Evolutionary conservation across 1,140 invertebrate genomes (phyloP), one percentile per base, ranked within the genome.

Genomic region (Brachionus paranguensis): DNA sequence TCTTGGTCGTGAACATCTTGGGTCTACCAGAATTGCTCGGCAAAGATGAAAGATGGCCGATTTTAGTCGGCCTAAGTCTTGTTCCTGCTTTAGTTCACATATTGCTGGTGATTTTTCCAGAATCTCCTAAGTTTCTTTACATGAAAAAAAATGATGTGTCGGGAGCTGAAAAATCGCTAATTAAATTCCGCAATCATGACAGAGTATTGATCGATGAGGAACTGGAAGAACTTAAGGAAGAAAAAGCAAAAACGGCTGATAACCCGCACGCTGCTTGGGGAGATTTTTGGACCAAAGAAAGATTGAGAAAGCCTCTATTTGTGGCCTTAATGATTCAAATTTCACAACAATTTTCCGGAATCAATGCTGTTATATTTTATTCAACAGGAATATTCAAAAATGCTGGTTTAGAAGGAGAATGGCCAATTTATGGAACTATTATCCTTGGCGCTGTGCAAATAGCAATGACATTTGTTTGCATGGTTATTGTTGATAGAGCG

Each of bases 121-220:
- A 98, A 91, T 96, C 94, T 85, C 95, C 95, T 64, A 91, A 94
- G 87, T 93, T 93, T 91, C 92, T 98, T 88, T 93, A 97, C 33
- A 95, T 98, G 86, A 96, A 94, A 72, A 94, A 95, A 88, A 94
- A 96, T 90, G 94, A 95, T 93, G 95, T 96, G 89, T 94, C 95
- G 87, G 94, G 95, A 88, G 95, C 96, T 55, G 91, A 95, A 86
- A 93, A 94, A 64, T 53, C 64, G 7, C 33, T 81, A 0, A 3
- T 29, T 27, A 81, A 81, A 33, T 68, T 81, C 27, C 20, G 53
- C 14, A 68, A 81, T 47, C 2, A 45, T 29, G 24, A 81, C 27
- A 43, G 24, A 43, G 7, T 8, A 11, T 83, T 84, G 85, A 85
- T 88, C 5, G 83, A 85, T 43, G 85, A 87, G 53, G 87, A 88